Evolutionary conservation across 2,888 invertebrate genomes (phyloP).

Genomic region (Noctua comes): DNA sequence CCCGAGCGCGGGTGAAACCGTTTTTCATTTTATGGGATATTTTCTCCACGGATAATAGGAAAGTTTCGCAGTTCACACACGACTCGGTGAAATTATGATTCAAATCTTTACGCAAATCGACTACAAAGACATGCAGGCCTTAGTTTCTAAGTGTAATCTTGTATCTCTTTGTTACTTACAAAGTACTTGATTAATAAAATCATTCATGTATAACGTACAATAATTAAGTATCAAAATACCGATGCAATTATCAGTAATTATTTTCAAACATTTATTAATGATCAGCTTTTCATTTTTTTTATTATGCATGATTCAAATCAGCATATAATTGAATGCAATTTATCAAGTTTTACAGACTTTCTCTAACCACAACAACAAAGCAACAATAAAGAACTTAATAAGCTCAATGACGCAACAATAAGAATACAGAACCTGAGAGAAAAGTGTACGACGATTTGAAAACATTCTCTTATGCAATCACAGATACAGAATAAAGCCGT

Average conservation of each 20-base stretch:
- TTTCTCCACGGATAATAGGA: constrained; percentile 83
- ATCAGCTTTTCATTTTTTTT: constrained; percentile 16
- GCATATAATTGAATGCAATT: constrained; percentile 38
- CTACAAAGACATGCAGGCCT: constrained; percentile 52
- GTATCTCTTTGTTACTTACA: constrained; percentile 35
- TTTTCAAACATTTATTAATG: constrained; percentile 30
- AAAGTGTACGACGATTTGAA: constrained; percentile 32
- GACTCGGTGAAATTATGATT: constrained; percentile 66
- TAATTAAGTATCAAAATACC: constrained; percentile 43
- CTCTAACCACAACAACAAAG: constrained; percentile 44
- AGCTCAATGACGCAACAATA: constrained; percentile 44
- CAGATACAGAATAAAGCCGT: constrained; percentile 1
- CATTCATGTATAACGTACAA: constrained; percentile 26
- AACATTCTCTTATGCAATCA: constrained; percentile 48
- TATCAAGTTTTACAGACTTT: constrained; percentile 52
- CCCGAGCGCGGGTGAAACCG: constrained; percentile 86
- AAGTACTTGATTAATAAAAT: constrained; percentile 33
- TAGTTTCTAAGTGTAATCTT: constrained; percentile 51
- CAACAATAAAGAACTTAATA: constrained; percentile 48
- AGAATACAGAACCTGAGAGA: constrained; percentile 37
- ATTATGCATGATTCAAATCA: constrained; percentile 28
- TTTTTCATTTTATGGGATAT: constrained; percentile 85
- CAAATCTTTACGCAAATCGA: constrained; percentile 67
- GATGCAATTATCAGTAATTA: constrained; percentile 34
- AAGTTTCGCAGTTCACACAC: constrained; percentile 76